These are phyloP conservation scores for Sorex fumeus DNA, from an alignment of 2,113 vertebrate species.

Conservation along the genomic window DNA sequence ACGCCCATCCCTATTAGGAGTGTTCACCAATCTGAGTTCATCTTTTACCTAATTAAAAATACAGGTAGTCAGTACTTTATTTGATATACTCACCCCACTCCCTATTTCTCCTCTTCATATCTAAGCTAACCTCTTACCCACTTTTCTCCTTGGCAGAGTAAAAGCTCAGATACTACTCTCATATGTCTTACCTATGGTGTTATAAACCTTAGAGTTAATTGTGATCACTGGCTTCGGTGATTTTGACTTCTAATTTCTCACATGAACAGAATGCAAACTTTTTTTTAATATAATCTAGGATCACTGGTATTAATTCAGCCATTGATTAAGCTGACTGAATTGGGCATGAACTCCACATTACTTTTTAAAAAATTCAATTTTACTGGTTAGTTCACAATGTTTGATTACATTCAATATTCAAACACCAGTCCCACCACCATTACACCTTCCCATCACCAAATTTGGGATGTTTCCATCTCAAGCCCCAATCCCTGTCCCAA, in stretches of 20 bases:
- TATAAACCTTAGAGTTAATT: not conserved
- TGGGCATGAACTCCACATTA: too few relatives aligned
- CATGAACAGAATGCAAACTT: not conserved
- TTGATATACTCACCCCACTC: not conserved
- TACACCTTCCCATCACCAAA: too few relatives aligned
- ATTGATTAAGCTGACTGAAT: too few relatives aligned
- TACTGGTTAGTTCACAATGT: too few relatives aligned
- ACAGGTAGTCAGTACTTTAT: not conserved
- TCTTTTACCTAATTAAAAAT: not conserved
- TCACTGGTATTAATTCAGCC: too few relatives aligned
- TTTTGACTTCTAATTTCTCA: not conserved
- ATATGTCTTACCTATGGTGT: not conserved
- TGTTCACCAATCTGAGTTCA: not conserved
- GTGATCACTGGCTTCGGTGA: not conserved
- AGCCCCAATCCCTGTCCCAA: too few relatives aligned
- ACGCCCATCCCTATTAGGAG: accelerated
- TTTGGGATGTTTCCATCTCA: too few relatives aligned
- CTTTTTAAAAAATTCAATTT: too few relatives aligned
- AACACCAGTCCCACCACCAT: too few relatives aligned
- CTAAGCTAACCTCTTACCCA: not conserved
- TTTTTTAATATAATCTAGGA: too few relatives aligned
- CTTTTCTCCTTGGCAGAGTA: not conserved
- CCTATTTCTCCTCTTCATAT: not conserved
- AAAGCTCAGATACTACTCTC: not conserved
- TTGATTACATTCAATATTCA: too few relatives aligned